Conservation (phyloP, 2,888 invertebrate species). For the Fragum whitleyi region DNA sequence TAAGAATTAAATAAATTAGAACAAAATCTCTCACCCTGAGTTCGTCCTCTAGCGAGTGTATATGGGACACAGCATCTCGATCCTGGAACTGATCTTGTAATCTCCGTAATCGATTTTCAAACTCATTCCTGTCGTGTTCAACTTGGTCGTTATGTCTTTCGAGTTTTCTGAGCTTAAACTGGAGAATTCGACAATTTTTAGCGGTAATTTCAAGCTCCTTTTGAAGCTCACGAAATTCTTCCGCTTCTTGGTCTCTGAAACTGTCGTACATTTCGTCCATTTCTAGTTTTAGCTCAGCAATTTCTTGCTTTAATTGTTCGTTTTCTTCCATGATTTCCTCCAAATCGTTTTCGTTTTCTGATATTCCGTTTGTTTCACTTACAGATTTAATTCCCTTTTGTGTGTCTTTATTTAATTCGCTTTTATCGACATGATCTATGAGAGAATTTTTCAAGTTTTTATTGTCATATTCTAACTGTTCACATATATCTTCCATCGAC, state of each 20-base stretch:
- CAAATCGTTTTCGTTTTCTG: constrained; percentile 71
- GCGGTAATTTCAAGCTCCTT: constrained; percentile 97
- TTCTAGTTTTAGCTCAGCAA: constrained; percentile 97
- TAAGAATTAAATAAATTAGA: too few species aligned
- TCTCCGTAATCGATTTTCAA: constrained; percentile 84
- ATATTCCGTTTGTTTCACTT: constrained; percentile 65
- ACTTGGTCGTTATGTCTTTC: constrained; percentile 92
- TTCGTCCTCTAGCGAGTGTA: constrained; percentile 93
- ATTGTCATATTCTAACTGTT: constrained; percentile 72
- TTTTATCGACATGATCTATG: constrained; percentile 50
- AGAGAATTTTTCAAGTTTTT: constrained; percentile 56
- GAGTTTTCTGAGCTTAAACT: constrained; percentile 98
- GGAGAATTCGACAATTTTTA: constrained; percentile 98
- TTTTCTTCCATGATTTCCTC: constrained; percentile 75
- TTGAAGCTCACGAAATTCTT: constrained; percentile 95
- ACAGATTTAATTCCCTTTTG: constrained; percentile 10
- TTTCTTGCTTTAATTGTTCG: constrained; percentile 87
- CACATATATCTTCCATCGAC: constrained; percentile 67
- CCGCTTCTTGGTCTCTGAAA: constrained; percentile 96
- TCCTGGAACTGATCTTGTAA: constrained; percentile 83
- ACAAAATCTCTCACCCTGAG: constrained; percentile 86
- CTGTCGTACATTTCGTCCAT: constrained; percentile 99
- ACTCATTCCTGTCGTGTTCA: constrained; percentile 93
- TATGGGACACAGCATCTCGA: constrained; percentile 80
- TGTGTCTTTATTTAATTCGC: constrained; percentile 35